Conservation (phyloP, 2,797 vertebrate genomes). For the Anguilla marmorata region DNA sequence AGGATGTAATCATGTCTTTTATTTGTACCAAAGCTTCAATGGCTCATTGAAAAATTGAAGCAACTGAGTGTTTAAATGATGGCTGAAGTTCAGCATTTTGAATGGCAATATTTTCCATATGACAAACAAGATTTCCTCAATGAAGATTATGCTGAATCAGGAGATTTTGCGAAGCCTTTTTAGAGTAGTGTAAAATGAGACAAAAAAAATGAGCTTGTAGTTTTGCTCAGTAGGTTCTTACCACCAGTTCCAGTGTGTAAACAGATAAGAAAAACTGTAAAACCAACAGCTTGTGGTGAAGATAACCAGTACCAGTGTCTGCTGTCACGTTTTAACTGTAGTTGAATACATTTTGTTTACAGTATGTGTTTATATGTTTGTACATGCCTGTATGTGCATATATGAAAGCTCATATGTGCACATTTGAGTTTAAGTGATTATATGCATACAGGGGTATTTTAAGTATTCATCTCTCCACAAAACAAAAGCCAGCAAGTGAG, state of each 20-base stretch:
- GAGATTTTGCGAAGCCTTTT: not conserved
- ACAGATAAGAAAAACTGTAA: not conserved
- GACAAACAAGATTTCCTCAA: too few species aligned
- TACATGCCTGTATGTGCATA: not conserved
- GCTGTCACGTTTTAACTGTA: not conserved
- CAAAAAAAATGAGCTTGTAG: not conserved
- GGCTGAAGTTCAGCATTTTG: too few species aligned
- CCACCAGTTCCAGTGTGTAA: not conserved
- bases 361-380: not conserved
- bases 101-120: too few species aligned
- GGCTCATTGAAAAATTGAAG: too few species aligned
- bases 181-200: not conserved
- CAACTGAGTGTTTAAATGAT: too few species aligned
- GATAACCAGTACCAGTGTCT: not conserved
- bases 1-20: too few species aligned
- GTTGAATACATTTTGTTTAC: not conserved
- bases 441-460: not conserved
- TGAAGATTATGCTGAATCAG: not conserved
- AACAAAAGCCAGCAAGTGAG: slow-evolving; percentile 16
- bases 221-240: not conserved
- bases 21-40: too few species aligned
- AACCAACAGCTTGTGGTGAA: not conserved
- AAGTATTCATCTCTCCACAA: not conserved
- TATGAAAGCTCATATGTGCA: too few species aligned
- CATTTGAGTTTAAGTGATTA: not conserved